Evolutionary conservation across 2,888 invertebrate species (phyloP).

Genomic region (Thera britannica): DNA sequence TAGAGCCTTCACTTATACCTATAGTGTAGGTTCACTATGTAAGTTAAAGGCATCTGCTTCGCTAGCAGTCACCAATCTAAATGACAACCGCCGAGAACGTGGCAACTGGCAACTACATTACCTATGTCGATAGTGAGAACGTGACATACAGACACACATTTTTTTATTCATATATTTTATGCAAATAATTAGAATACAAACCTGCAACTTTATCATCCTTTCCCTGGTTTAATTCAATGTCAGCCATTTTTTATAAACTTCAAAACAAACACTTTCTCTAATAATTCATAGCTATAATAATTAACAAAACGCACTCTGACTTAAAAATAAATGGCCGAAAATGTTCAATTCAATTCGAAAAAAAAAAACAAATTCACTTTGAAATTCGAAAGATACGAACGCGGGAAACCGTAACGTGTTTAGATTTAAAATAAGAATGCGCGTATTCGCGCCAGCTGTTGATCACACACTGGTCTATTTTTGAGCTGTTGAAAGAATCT

Average conservation of each 20-base stretch:
- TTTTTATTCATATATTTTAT: neutral
- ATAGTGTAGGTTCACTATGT: too few relatives aligned
- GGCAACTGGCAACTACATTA: too few relatives aligned
- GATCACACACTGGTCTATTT: constrained; percentile 77
- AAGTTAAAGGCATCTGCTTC: too few relatives aligned
- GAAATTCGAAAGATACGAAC: constrained; percentile 31
- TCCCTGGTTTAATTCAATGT: constrained; percentile 48
- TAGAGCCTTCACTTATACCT: too few relatives aligned
- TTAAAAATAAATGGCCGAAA: constrained; percentile 1
- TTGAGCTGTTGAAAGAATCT: constrained; percentile 55
- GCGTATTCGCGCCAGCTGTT: constrained; percentile 62
- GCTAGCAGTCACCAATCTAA: too few relatives aligned
- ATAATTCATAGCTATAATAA: neutral
- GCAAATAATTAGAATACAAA: constrained; percentile 17
- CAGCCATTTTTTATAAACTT: constrained; percentile 54
- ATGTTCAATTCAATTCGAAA: neutral
- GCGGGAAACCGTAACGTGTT: constrained; percentile 19
- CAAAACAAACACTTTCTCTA: neutral
- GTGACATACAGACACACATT: neutral
- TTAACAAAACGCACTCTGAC: neutral
- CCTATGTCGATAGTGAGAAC: too few relatives aligned
- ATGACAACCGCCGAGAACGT: too few relatives aligned
- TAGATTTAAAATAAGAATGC: constrained; percentile 39
- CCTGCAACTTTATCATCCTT: constrained; percentile 44
- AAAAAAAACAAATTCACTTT: constrained; percentile 2